Base-by-base conservation (phyloP, 2,888 invertebrate species). In the Tenthredo amoena region DNA sequence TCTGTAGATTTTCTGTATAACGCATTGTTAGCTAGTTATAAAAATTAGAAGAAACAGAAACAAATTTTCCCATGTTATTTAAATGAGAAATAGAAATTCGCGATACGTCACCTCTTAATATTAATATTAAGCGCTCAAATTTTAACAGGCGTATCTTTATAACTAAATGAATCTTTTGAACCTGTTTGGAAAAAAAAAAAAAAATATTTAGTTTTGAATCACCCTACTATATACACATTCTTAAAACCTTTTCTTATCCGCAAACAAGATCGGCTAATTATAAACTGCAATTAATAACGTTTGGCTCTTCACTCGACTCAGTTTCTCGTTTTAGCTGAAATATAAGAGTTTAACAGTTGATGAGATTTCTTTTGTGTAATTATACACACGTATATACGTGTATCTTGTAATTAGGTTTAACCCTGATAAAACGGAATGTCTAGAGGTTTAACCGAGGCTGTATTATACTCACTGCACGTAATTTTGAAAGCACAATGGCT, bases 221-320 rank as follows among this genome's bases (percentile, higher is more conserved):
- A n/a, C n/a, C n/a, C n/a, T n/a, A n/a, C n/a, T n/a, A n/a, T n/a
- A n/a, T n/a, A n/a, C n/a, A n/a, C 9, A 37, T 40, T n/a, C 15
- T 40, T 15, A 15, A 9, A 47, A 43, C 15, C 74, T 74, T 74
- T 74, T 74, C 12, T 26, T 10, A 40, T n/a, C 74, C 43, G 6
- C 21, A 15, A 21, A 6, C 26, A 47, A 43, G 15, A 50, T 77
- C 76, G 76, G 76, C 76, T 77, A 77, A 77, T 77, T 55, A 77
- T 77, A 77, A 21, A 26, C 26, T n/a, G 58, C 58, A 7, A 58
- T n/a, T 21, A 21, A 58, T 62, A 5, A 21, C 21, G 62, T 26
- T 26, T 26, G 62, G 6, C 26, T 62, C 3, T 62, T 26, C n/a
- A 62, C 26, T 62, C 10, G 62, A 62, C 62, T 2, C n/a, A 5